Evolutionary conservation across 2,113 vertebrate genomes (phyloP).

Genomic region (Ascaphus truei): DNA sequence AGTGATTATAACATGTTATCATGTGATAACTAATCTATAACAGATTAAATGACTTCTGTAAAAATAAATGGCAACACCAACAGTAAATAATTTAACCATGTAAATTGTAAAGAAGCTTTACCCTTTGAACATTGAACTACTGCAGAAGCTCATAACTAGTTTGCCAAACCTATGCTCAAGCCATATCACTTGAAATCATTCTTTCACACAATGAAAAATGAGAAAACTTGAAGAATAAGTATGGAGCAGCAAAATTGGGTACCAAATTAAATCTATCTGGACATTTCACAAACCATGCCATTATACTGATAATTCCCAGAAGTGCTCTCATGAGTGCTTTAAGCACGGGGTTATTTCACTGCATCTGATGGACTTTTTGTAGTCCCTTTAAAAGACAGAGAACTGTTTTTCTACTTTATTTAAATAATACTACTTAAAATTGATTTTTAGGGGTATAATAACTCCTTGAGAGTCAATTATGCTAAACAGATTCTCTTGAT

Average conservation of each 20-base stretch:
- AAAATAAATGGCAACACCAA: no score
- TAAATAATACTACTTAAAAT: slow-evolving; percentile 83
- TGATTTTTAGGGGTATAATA: slow-evolving; percentile 83
- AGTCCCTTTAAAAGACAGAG: slow-evolving; percentile 78
- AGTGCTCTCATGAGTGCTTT: slow-evolving; percentile 77
- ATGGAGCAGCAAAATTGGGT: slow-evolving; percentile 67
- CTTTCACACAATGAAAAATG: neutral
- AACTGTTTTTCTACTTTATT: slow-evolving; percentile 83
- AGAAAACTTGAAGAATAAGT: slow-evolving; percentile 65
- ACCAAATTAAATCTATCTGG: slow-evolving; percentile 73
- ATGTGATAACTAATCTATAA: no score
- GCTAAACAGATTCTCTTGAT: slow-evolving; percentile 83
- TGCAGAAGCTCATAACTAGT: neutral
- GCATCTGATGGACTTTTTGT: slow-evolving; percentile 79
- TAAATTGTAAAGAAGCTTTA: no score
- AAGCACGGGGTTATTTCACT: slow-evolving; percentile 75
- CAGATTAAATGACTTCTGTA: no score
- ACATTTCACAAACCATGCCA: slow-evolving; percentile 83
- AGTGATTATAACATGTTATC: no score
- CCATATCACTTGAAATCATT: neutral
- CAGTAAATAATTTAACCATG: no score
- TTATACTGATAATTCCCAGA: slow-evolving; percentile 81
- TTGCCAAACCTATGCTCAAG: no score
- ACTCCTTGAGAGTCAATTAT: slow-evolving; percentile 82
- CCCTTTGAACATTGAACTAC: neutral